Percentiles rank a stretch among this genome's conserved stretches.
phyloP scores from a whole-genome alignment of 2,888 invertebrate genomes.

The Rhodophaea formosa region DNA sequence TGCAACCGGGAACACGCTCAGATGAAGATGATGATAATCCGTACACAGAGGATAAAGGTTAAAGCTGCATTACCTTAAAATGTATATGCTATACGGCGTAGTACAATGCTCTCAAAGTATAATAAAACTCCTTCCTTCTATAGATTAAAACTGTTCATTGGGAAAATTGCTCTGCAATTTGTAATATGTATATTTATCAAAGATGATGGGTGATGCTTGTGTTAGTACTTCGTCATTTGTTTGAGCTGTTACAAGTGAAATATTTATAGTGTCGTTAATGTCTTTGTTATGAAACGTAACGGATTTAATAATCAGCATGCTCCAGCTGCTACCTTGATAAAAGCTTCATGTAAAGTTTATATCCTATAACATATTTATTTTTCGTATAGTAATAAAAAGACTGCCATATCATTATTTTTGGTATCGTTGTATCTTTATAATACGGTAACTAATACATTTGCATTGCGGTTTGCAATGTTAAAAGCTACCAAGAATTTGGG shows the following conservation, averaged over 20 bases:
- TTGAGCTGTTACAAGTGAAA: conserved; percentile 24
- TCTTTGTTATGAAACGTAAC: conserved; percentile 26
- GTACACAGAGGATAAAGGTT: too few species aligned
- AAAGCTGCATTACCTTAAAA: too few species aligned
- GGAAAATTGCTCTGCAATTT: not conserved
- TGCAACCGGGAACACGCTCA: too few species aligned
- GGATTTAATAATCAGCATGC: conserved; percentile 20
- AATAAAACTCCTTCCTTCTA: too few species aligned
- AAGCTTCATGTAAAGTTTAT: conserved; percentile 3
- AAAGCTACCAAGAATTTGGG: not conserved
- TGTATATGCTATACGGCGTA: too few species aligned
- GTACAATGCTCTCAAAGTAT: too few species aligned
- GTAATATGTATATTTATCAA: not conserved
- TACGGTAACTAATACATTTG: not conserved
- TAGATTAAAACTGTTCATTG: too few species aligned
- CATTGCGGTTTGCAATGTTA: not conserved
- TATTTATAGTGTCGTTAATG: conserved; percentile 34
- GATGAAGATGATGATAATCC: too few species aligned
- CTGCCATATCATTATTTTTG: too few species aligned
- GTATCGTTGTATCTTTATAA: not conserved
- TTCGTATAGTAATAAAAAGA: too few species aligned
- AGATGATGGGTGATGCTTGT: not conserved
- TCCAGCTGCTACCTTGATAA: conserved; percentile 20
- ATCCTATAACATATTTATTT: not conserved
- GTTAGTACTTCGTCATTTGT: conserved; percentile 1